phyloP scores from a whole-genome alignment of 1,140 invertebrate species.

The Acromyrmex heyeri region DNA sequence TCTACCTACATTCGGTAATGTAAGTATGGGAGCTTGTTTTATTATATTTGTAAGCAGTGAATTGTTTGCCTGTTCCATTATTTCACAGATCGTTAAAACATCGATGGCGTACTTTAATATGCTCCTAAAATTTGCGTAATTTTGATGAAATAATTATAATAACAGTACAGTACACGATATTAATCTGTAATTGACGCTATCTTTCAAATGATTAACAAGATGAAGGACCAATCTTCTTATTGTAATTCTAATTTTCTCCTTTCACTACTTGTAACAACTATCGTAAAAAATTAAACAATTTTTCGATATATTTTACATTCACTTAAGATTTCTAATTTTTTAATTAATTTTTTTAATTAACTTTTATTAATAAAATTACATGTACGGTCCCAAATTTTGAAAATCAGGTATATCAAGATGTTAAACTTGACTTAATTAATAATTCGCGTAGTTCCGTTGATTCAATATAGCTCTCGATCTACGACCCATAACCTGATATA shows the following conservation, averaged over 20 bases:
- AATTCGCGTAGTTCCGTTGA: background rate
- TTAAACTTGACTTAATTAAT: background rate
- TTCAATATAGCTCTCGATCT: background rate
- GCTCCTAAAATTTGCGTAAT: conserved; percentile 33
- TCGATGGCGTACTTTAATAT: conserved; percentile 69
- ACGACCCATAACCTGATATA: background rate
- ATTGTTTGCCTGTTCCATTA: background rate
- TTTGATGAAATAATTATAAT: background rate
- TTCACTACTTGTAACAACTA: too few relatives aligned
- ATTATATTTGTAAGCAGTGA: background rate
- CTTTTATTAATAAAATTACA: background rate
- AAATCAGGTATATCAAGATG: too few relatives aligned
- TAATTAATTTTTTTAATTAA: background rate
- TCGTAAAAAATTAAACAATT: background rate
- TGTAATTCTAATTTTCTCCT: background rate
- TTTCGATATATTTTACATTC: background rate
- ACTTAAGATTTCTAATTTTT: background rate
- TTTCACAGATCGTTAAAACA: conserved; percentile 56
- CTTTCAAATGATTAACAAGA: background rate
- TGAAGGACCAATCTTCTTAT: background rate
- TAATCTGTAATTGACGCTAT: conserved; percentile 3
- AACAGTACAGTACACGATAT: background rate
- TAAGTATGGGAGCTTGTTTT: conserved; percentile 53
- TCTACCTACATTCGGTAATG: conserved; percentile 71
- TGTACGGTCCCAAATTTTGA: background rate